Percentiles rank a stretch among this genome's conserved stretches.
phyloP scores from a whole-genome alignment of 1,140 invertebrate genomes.

The Colletes gigas region DNA sequence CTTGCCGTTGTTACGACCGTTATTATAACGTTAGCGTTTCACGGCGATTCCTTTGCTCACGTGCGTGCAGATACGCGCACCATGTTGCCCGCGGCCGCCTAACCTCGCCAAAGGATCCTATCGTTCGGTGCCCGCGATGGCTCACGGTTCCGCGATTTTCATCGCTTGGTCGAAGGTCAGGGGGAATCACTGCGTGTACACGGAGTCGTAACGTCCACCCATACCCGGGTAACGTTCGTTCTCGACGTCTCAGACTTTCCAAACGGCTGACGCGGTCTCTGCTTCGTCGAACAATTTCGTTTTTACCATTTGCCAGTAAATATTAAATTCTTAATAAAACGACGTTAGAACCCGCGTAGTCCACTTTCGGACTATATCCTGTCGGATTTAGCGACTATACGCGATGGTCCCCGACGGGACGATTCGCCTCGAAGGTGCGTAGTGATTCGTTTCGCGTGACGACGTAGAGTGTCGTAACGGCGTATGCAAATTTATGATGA shows the following conservation, averaged over 20 bases:
- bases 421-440: slow-evolving; percentile 25
- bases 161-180: too few species aligned
- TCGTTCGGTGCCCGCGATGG: not conserved
- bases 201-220: too few species aligned
- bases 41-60: slow-evolving; percentile 58
- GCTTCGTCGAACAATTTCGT: too few species aligned
- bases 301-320: too few species aligned
- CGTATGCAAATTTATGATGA: slow-evolving; percentile 73
- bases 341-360: not conserved
- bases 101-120: not conserved
- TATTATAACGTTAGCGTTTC: slow-evolving; percentile 71
- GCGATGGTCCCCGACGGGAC: not conserved
- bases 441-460: slow-evolving; percentile 44
- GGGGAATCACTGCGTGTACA: too few species aligned
- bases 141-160: not conserved
- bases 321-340: too few species aligned
- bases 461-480: slow-evolving; percentile 69
- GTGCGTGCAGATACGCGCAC: slow-evolving; percentile 25
- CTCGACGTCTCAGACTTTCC: too few species aligned
- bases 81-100: not conserved
- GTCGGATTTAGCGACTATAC: not conserved
- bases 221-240: too few species aligned
- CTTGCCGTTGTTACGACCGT: slow-evolving; percentile 69
- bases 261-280: too few species aligned
- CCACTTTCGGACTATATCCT: not conserved